A percentile compares a stretch with the other conserved stretches of the same genome.
phyloP scores from a whole-genome alignment of 2,113 vertebrate genomes.

The Semnornis frantzii region DNA sequence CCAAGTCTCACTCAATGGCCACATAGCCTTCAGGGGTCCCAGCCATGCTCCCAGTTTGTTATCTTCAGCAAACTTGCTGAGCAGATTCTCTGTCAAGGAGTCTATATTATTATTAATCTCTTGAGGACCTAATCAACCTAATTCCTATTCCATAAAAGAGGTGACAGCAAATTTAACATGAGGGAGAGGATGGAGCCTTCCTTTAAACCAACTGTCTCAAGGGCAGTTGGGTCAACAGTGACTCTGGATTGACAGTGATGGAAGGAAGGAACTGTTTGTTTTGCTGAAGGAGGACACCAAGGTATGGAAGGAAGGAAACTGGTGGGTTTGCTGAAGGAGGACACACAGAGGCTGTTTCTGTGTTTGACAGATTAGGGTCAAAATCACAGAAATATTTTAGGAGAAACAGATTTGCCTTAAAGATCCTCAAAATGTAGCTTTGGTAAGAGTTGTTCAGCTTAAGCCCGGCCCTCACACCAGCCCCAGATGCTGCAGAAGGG shows the following conservation, averaged over 20 bases:
- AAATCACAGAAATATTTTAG: background rate
- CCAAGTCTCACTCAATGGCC: no score
- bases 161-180: background rate
- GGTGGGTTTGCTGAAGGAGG: background rate
- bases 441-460: background rate
- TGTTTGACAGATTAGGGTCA: background rate
- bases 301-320: no score
- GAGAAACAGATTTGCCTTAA: background rate
- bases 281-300: background rate
- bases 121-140: background rate
- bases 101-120: background rate
- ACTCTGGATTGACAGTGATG: background rate
- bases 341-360: background rate
- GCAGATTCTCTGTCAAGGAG: no score
- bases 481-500: background rate
- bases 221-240: background rate
- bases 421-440: background rate
- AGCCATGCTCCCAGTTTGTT: no score
- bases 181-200: background rate
- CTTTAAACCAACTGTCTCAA: background rate
- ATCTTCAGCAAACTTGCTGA: no score
- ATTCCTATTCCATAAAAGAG: background rate
- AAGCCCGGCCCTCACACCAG: background rate
- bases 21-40: no score
- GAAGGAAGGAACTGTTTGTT: background rate